A percentile compares a stretch with the other conserved stretches of the same genome.
Conservation (phyloP, 2,113 vertebrate species). For the Sceloporus tristichus region DNA sequence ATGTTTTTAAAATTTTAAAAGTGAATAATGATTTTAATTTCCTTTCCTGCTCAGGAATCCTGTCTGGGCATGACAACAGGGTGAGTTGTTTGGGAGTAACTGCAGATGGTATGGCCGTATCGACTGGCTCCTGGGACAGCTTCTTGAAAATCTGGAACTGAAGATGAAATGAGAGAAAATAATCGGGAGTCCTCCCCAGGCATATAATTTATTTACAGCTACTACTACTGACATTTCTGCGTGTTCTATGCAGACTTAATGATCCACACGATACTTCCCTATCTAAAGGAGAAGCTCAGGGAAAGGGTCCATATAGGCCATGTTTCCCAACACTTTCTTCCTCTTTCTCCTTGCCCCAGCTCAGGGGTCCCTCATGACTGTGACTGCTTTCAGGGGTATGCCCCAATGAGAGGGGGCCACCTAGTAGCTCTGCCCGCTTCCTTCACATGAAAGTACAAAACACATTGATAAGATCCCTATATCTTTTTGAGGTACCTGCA, state of each 20-base stretch:
- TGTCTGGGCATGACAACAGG: conserved; percentile 97
- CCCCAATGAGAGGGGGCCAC: not conserved
- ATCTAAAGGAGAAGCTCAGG: conserved; percentile 33
- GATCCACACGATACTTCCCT: conserved; percentile 56
- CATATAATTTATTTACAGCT: conserved; percentile 32
- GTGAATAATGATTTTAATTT: conserved; percentile 25
- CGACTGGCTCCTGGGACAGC: conserved; percentile 98
- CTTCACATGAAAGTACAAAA: not conserved
- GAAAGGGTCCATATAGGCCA: conserved; percentile 4
- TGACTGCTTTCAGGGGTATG: not conserved
- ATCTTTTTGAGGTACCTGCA: not conserved
- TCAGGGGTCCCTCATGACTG: not conserved
- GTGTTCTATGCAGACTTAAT: conserved; percentile 53
- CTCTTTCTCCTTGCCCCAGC: too few relatives aligned
- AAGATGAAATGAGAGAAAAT: conserved; percentile 27
- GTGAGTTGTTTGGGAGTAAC: conserved; percentile 97
- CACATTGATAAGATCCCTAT: too few relatives aligned
- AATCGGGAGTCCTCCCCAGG: not conserved
- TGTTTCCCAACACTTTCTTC: not conserved
- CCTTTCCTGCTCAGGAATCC: conserved; percentile 79
- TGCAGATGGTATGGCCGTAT: conserved; percentile 92
- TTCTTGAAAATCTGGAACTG: conserved; percentile 99
- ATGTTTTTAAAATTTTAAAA: not conserved
- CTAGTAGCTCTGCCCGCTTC: not conserved
- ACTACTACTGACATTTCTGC: conserved; percentile 41